Evolutionary conservation across 2,797 vertebrate genomes (phyloP), one percentile per base, ranked within the genome.

Genomic region (Dipus sagitta): DNA sequence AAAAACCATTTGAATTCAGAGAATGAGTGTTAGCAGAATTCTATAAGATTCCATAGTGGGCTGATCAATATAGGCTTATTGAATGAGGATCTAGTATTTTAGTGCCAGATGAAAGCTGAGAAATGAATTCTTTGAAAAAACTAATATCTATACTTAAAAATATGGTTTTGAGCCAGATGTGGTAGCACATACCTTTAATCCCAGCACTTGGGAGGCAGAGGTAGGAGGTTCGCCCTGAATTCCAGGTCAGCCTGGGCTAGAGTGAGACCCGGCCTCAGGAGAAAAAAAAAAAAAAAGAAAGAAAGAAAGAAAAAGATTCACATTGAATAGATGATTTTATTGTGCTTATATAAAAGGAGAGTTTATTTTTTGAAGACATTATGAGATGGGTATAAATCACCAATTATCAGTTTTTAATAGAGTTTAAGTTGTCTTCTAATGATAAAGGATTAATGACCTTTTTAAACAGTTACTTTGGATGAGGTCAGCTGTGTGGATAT

Each of bases 71-170:
- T 76, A 54, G 72, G 47, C 75, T 91, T 80, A 1, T 71, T 90
- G 34, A 90, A 26, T 81, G 7, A 92, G 24, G 75, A 77, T 24
- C 30, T 88, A 52, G 17, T 24, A 38, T 90, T 88, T 58, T 34
- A 47, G 8, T 90, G 75, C 15, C 52, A 78, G 34, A 42, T 92
- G 86, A 94, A 95, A 84, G n/a, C 68, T 85, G 54, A 95, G 81
- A 79, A 94, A 68, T 54, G 47, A 38, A 23, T 65, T 90, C 13
- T 65, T 85, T 88, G 75, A 94, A 86, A 88, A 60, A 91, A 67
- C 17, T n/a, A n/a, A n/a, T n/a, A n/a, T n/a, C n/a, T 74, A 12
- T 90, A 72, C 67, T 94, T 94, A 89, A 96, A 87, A 82, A 9
- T 47, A 47, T 47, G 47, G 47, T 47, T 47, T 47, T 47, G 47